These are phyloP conservation scores for Laticauda colubrina DNA, from an alignment of 2,113 vertebrate species.

Conservation along the genomic window DNA sequence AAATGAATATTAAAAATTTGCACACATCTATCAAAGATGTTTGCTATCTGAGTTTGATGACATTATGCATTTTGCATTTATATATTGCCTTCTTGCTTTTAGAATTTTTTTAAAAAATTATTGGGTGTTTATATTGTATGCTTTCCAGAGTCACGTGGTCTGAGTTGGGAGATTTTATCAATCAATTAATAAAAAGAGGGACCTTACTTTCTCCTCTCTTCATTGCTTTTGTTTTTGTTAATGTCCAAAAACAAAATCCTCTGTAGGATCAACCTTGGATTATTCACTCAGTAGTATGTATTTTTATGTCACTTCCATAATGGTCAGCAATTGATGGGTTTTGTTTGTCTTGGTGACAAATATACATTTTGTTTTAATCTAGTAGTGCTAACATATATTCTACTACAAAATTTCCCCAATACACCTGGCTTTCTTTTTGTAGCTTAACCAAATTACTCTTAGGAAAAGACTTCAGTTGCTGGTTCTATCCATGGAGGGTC, in stretches of 20 bases:
- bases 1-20: neutral
- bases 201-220: neutral
- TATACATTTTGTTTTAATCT: neutral
- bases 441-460: neutral
- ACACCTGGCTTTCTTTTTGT: neutral
- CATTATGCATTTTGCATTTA: neutral
- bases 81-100: neutral
- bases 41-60: neutral
- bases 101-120: neutral
- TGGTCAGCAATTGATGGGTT: neutral
- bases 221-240: neutral
- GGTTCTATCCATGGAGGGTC: neutral
- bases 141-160: neutral
- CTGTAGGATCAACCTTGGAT: neutral
- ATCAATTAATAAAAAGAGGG: neutral
- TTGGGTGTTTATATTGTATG: neutral
- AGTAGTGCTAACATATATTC: neutral
- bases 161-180: neutral
- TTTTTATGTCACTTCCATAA: neutral
- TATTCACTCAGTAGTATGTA: neutral
- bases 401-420: neutral
- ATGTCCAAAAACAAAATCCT: neutral
- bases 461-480: neutral
- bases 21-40: neutral
- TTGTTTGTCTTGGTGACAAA: neutral